A percentile compares a stretch with the other conserved stretches of the same genome.
These are phyloP conservation scores for Andricus grossulariae DNA, from an alignment of 1,140 invertebrate genomes.

Conservation along the genomic window DNA sequence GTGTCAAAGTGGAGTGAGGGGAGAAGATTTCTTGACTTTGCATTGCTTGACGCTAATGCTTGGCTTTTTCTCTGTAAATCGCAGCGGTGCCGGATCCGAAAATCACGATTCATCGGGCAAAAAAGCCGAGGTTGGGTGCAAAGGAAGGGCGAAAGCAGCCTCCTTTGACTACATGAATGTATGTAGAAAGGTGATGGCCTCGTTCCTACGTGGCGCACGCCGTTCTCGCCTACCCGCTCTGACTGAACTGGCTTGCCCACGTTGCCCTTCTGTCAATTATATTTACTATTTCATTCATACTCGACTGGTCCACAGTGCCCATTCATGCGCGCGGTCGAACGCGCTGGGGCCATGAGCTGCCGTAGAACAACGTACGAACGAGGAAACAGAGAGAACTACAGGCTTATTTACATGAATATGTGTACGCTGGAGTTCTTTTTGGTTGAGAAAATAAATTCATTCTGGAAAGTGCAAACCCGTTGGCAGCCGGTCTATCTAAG, in stretches of 20 bases:
- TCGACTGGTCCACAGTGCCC: slow-evolving; percentile 64
- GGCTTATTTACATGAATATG: slow-evolving; percentile 41
- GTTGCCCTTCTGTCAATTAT: slow-evolving; percentile 73
- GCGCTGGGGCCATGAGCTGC: slow-evolving; percentile 8
- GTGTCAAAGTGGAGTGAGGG: slow-evolving; percentile 28
- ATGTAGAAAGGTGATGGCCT: slow-evolving; percentile 73
- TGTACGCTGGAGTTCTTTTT: slow-evolving; percentile 15
- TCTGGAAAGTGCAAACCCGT: slow-evolving; percentile 52
- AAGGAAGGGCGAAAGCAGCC: slow-evolving; percentile 53
- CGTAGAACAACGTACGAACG: neutral
- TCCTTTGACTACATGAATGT: slow-evolving; percentile 46
- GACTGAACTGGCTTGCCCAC: slow-evolving; percentile 70
- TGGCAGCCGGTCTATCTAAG: slow-evolving; percentile 51
- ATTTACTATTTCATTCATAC: slow-evolving; percentile 75
- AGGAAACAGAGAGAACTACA: slow-evolving; percentile 33
- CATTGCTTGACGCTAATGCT: too few relatives aligned
- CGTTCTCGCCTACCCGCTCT: slow-evolving; percentile 62
- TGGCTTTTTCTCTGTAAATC: neutral
- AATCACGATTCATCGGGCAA: slow-evolving; percentile 6
- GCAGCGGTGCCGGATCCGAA: neutral
- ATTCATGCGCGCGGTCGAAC: slow-evolving; percentile 61
- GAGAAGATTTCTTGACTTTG: neutral
- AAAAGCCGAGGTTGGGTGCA: slow-evolving; percentile 26
- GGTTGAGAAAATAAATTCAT: slow-evolving; percentile 47
- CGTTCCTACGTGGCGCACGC: slow-evolving; percentile 66